These are phyloP conservation scores for Melolontha melolontha DNA, from an alignment of 2,888 invertebrate species.

Conservation along the genomic window DNA sequence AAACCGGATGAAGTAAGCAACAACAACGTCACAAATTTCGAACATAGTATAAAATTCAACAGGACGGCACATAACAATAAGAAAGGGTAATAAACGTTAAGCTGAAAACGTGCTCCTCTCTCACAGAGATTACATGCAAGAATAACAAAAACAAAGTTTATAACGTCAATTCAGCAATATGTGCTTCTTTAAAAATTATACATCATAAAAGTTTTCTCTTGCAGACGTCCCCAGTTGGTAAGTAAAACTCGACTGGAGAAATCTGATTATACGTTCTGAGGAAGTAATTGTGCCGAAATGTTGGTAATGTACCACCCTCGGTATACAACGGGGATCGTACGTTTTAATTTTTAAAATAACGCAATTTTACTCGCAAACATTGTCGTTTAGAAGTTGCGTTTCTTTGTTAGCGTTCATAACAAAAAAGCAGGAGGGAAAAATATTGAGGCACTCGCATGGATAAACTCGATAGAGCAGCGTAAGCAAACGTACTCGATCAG, in stretches of 20 bases:
- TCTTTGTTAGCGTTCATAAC: too few relatives aligned
- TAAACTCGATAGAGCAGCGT: neutral
- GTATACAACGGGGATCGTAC: slow-evolving; percentile 6
- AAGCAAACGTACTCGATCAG: slow-evolving; percentile 13
- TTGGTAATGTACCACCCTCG: slow-evolving; percentile 4
- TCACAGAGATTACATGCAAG: slow-evolving; percentile 33
- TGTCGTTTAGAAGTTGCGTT: slow-evolving; percentile 6
- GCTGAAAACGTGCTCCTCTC: slow-evolving; percentile 15
- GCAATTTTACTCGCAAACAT: slow-evolving; percentile 10
- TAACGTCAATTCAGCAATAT: slow-evolving; percentile 29
- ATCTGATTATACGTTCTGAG: slow-evolving; percentile 29
- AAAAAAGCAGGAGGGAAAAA: neutral
- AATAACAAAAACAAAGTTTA: slow-evolving; percentile 39
- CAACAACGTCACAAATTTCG: slow-evolving; percentile 30
- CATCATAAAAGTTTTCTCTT: slow-evolving; percentile 21
- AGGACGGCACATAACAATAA: slow-evolving; percentile 23
- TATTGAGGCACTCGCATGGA: slow-evolving; percentile 18
- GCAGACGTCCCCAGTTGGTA: slow-evolving; percentile 10
- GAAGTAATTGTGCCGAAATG: slow-evolving; percentile 26
- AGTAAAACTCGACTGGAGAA: slow-evolving; percentile 25
- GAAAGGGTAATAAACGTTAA: slow-evolving; percentile 23
- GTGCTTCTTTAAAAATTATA: slow-evolving; percentile 17
- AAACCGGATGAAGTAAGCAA: neutral
- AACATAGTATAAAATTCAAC: slow-evolving; percentile 29
- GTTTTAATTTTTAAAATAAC: slow-evolving; percentile 34